phyloP scores from a whole-genome alignment of 2,888 invertebrate species.

The Nemapogon koenigi region DNA sequence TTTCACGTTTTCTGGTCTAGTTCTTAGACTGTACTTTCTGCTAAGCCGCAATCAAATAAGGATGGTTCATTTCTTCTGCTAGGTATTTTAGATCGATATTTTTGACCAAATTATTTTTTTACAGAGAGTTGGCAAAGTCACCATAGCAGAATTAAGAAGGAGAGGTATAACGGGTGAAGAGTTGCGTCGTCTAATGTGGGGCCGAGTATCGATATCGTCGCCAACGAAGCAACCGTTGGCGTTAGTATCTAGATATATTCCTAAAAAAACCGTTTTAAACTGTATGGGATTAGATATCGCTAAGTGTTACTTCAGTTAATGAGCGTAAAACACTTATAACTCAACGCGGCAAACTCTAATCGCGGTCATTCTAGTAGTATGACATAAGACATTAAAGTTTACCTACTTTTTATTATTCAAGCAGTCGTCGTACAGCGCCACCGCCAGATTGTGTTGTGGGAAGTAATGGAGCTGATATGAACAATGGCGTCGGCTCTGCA shows the following conservation, averaged over 20 bases:
- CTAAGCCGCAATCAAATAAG: too few relatives aligned
- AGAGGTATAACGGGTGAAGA: conserved; percentile 88
- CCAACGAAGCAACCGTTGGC: conserved; percentile 71
- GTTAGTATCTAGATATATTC: conserved; percentile 24
- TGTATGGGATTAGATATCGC: neutral
- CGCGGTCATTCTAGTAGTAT: neutral
- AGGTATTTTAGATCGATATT: too few relatives aligned
- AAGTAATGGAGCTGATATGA: conserved; percentile 39
- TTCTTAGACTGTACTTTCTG: too few relatives aligned
- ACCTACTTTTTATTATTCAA: too few relatives aligned
- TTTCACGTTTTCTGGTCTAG: too few relatives aligned
- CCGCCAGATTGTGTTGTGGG: conserved; percentile 47
- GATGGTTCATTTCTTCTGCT: too few relatives aligned
- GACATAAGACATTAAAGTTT: too few relatives aligned
- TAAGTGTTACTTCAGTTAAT: neutral
- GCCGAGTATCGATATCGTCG: conserved; percentile 85
- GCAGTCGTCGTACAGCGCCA: conserved; percentile 30
- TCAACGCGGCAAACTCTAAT: neutral
- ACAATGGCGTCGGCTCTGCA: conserved; percentile 59
- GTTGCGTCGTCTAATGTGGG: conserved; percentile 89
- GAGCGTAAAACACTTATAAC: neutral
- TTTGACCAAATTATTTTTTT: conserved; percentile 20
- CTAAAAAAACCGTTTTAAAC: neutral
- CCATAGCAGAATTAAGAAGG: conserved; percentile 81
- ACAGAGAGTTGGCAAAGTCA: conserved; percentile 86